These are phyloP conservation scores for Drosophila suboccidentalis DNA, from an alignment of 2,888 invertebrate genomes.

Conservation along the genomic window DNA sequence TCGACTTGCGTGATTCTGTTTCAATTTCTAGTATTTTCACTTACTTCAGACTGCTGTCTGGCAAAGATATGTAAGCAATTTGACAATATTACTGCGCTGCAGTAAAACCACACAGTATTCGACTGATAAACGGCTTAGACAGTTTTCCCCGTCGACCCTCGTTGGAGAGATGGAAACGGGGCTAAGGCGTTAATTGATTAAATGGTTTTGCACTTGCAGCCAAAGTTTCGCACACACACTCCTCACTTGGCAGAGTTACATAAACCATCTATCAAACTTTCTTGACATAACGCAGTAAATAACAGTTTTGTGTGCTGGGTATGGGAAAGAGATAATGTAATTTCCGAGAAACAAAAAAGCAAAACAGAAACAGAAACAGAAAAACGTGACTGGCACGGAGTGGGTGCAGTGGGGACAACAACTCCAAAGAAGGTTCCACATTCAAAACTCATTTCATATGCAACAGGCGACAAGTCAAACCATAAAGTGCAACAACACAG, in stretches of 20 bases:
- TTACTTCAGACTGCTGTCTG: not conserved
- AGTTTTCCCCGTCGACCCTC: not conserved
- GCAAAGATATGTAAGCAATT: slow-evolving; percentile 4
- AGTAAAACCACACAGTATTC: not conserved
- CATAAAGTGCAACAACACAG: slow-evolving; percentile 41
- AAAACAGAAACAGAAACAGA: slow-evolving; percentile 18
- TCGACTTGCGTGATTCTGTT: not conserved
- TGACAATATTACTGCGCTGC: slow-evolving; percentile 1
- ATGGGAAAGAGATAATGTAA: slow-evolving; percentile 28
- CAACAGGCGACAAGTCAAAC: slow-evolving; percentile 38
- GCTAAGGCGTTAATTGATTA: slow-evolving; percentile 51
- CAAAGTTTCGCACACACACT: slow-evolving; percentile 29
- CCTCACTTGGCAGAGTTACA: slow-evolving; percentile 53
- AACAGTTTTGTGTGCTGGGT: slow-evolving; percentile 42
- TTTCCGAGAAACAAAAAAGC: slow-evolving; percentile 55
- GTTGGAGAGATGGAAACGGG: not conserved
- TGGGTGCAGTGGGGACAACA: slow-evolving; percentile 50
- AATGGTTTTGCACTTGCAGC: slow-evolving; percentile 53
- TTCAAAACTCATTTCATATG: slow-evolving; percentile 54
- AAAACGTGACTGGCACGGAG: slow-evolving; percentile 56
- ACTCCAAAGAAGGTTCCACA: slow-evolving; percentile 1
- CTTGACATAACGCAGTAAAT: slow-evolving; percentile 35
- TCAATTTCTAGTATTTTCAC: slow-evolving; percentile 4
- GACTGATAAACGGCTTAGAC: slow-evolving; percentile 11
- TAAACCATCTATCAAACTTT: slow-evolving; percentile 52